Base-by-base conservation (phyloP, 2,888 invertebrate species). In the Pyrrhia umbra region DNA sequence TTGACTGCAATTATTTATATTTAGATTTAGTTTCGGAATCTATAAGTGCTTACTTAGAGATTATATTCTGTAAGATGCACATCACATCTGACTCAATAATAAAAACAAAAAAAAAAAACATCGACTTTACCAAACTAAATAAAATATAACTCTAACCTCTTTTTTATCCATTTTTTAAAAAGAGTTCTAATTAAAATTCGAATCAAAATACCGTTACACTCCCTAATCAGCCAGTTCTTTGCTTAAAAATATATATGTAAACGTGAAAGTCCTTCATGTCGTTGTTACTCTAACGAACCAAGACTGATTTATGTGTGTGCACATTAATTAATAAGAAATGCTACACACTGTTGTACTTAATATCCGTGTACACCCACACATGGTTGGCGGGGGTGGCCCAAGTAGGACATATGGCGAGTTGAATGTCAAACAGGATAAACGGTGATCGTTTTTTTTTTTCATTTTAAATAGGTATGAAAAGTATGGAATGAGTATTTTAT, bases 241-340 rank as follows among this genome's bases (percentile, higher is more conserved):
- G 5, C 10, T 0, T 18, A 49, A 71, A 62, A 57, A 43, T 68
- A 60, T 54, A 37, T 58, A 79, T 82, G 78, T 78, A 81, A 88
- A 86, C 84, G 87, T 88, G 89, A 90, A 89, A 89, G 90, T 89
- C 89, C 91, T 90, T 88, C 83, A 80, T 77, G 70, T 84, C 83
- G 88, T 87, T 90, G 90, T 89, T 88, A 84, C 86, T 91, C 91
- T 95, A 94, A 94, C 93, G 94, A 95, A 92, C 87, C 90, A 77
- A 84, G 93, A 92, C 91, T 93, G 94, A 95, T 94, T 93, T 95
- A 95, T 94, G 93, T 88, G 88, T 88, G 90, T 83, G 90, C 89
- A 89, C 92, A 91, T 92, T 94, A 94, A 94, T 94, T 94, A 94
- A 94, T 94, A 93, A 91, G 91, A 91, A 89, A 92, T 85, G 89